Percentiles rank a stretch among this genome's conserved stretches.
Conservation (phyloP, 2,797 vertebrate species). For the Sphaeramia orbicularis region DNA sequence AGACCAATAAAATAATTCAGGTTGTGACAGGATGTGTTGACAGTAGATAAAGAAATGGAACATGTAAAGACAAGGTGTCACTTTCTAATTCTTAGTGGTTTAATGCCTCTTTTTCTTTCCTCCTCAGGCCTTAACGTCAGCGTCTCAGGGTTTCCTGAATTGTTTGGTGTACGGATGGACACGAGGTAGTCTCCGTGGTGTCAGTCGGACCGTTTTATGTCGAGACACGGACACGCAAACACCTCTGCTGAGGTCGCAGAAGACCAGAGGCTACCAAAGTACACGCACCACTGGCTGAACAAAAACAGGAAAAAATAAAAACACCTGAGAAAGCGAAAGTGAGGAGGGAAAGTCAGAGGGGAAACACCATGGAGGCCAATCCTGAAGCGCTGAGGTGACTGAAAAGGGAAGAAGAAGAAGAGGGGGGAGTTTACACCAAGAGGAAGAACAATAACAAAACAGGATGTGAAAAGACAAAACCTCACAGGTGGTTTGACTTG, state of each 20-base stretch:
- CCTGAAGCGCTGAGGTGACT: conserved; percentile 29
- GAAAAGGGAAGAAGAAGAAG: conserved; percentile 50
- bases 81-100: neutral
- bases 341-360: conserved; percentile 12
- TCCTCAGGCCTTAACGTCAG: conserved; percentile 88
- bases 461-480: conserved; percentile 62
- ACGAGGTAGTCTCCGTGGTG: conserved; percentile 75
- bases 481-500: neutral
- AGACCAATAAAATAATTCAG: too few species aligned
- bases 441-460: conserved; percentile 46
- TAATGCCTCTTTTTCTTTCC: neutral
- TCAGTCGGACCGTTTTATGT: conserved; percentile 67
- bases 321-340: neutral
- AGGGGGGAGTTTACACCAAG: conserved; percentile 42
- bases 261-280: conserved; percentile 86
- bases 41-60: too few species aligned
- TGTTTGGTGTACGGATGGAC: conserved; percentile 91
- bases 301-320: too few species aligned
- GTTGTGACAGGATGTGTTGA: too few species aligned
- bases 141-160: conserved; percentile 93
- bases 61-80: too few species aligned
- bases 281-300: conserved; percentile 49
- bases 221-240: conserved; percentile 91
- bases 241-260: conserved; percentile 91
- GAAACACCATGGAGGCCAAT: conserved; percentile 27